Conservation (phyloP, 2,888 invertebrate species). For the Branchinecta sandiegonensis region DNA sequence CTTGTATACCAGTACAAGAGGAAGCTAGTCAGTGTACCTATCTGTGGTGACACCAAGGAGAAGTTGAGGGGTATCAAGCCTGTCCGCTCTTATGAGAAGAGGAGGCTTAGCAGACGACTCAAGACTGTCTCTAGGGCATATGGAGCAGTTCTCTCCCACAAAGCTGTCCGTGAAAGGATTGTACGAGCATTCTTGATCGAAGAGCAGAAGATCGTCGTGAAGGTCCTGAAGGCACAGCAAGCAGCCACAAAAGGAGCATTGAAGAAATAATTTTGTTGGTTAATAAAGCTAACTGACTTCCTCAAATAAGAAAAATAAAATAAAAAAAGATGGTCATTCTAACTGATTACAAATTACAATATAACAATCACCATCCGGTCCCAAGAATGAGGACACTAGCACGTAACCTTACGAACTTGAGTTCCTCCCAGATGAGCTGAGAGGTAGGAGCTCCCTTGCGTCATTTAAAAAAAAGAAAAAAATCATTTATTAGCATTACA, state of each 20-base stretch:
- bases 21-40: constrained; percentile 90
- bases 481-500: no score
- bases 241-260: constrained; percentile 38
- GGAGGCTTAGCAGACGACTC: constrained; percentile 78
- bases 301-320: no score
- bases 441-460: no score
- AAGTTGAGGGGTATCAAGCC: constrained; percentile 90
- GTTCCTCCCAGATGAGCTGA: no score
- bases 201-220: constrained; percentile 96
- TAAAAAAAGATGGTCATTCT: no score
- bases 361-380: no score
- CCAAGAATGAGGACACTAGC: no score
- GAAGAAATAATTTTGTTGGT: neutral
- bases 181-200: constrained; percentile 97
- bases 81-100: constrained; percentile 81
- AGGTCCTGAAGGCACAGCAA: constrained; percentile 86
- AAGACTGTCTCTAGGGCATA: constrained; percentile 96
- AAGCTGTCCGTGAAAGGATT: constrained; percentile 88
- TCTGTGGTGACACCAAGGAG: constrained; percentile 94
- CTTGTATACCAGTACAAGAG: constrained; percentile 95
- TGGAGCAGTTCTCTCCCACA: constrained; percentile 92
- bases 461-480: no score
- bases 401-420: no score
- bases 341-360: no score
- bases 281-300: no score